Percentiles rank a stretch among this genome's conserved stretches.
Evolutionary conservation across 2,113 vertebrate species (phyloP).

Genomic region (Petrocephalus microphthalmus): DNA sequence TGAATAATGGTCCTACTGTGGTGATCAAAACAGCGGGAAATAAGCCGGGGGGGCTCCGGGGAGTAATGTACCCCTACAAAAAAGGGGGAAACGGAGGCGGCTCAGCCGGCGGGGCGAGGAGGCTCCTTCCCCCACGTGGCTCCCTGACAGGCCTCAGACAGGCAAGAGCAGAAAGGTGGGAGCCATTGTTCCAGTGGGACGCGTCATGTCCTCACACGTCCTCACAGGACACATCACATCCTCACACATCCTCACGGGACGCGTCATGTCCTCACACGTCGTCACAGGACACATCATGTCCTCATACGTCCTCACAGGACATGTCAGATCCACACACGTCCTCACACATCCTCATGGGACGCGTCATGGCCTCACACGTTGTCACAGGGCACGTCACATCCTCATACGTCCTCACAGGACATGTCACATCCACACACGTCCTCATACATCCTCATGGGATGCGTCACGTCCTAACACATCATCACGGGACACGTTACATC

Average conservation of each 20-base stretch:
- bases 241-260: background rate
- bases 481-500: background rate
- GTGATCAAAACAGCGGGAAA: slow-evolving; percentile 34
- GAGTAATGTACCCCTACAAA: slow-evolving; percentile 8
- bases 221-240: background rate
- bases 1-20: slow-evolving; percentile 18
- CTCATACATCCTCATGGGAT: too few species aligned
- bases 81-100: background rate
- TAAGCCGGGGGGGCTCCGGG: slow-evolving; percentile 10
- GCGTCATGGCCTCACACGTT: too few species aligned
- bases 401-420: too few species aligned
- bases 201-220: background rate
- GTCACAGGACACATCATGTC: background rate
- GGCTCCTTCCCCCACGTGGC: too few species aligned
- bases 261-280: background rate
- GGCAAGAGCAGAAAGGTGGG: background rate
- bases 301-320: background rate
- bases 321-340: background rate
- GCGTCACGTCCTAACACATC: background rate
- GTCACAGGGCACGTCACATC: too few species aligned
- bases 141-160: background rate
- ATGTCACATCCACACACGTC: too few species aligned
- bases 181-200: background rate
- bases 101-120: background rate
- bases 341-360: too few species aligned